Evolutionary conservation across 2,888 invertebrate species (phyloP).

Genomic region (Cephus pygmeus): DNA sequence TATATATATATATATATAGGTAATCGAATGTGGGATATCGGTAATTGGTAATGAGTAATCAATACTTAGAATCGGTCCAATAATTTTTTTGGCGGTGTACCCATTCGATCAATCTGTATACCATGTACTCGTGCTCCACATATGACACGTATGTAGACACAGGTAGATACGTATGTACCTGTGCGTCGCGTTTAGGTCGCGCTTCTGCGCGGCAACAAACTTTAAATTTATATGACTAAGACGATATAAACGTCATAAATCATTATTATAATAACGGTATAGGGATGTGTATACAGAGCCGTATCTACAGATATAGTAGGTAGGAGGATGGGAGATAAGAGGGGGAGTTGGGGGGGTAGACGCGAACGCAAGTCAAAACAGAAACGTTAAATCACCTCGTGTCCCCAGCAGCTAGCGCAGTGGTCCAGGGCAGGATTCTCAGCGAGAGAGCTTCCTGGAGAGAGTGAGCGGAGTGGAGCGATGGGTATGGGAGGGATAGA

Average conservation of each 20-base stretch:
- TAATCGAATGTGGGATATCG: not conserved
- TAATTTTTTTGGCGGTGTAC: not conserved
- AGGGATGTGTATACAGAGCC: constrained; percentile 28
- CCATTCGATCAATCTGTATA: not conserved
- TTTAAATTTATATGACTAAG: constrained; percentile 59
- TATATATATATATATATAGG: not conserved
- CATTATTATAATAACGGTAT: constrained; percentile 52
- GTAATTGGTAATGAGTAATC: not conserved
- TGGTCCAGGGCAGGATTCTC: not conserved
- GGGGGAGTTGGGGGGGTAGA: not conserved
- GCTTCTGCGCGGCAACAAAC: constrained; percentile 41
- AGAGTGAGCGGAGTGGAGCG: not conserved
- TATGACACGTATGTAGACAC: not conserved
- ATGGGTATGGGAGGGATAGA: constrained; percentile 23
- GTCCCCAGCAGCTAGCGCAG: constrained; percentile 31
- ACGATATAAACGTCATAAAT: constrained; percentile 57
- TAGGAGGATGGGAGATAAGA: not conserved
- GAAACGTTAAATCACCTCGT: constrained; percentile 47
- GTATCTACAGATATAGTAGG: not conserved
- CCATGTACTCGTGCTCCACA: not conserved
- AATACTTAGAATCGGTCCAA: not conserved
- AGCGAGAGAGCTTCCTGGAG: not conserved
- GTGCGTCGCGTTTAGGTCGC: not conserved
- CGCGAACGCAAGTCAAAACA: constrained; percentile 37
- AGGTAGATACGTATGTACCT: not conserved